These are phyloP conservation scores for Etheostoma spectabile DNA, from an alignment of 2,113 vertebrate species.

Conservation along the genomic window DNA sequence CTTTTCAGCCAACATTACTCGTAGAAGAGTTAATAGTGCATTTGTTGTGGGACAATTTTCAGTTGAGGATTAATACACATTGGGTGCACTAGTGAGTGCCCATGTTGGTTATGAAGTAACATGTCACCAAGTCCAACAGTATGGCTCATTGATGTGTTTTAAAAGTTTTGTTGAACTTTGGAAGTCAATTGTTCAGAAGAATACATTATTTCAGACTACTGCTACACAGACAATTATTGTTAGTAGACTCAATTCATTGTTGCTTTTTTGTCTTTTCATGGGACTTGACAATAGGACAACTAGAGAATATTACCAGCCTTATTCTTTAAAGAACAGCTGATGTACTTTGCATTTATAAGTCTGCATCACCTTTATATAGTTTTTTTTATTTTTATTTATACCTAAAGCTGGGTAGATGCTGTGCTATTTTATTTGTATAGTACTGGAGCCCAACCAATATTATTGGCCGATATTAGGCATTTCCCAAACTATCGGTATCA, in stretches of 20 bases:
- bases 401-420: no score
- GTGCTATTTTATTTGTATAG: no score
- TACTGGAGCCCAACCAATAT: neutral
- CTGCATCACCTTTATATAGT: neutral
- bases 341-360: neutral
- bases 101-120: neutral
- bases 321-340: no score
- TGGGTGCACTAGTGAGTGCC: neutral
- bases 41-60: neutral
- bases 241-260: no score
- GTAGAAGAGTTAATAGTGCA: neutral
- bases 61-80: neutral
- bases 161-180: neutral
- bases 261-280: neutral
- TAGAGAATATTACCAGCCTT: neutral
- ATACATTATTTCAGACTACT: neutral
- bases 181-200: neutral
- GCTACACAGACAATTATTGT: no score
- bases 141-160: no score
- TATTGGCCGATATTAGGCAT: no score
- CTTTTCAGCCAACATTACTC: no score
- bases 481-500: no score
- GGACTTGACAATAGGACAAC: neutral
- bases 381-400: no score
- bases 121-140: neutral